Percentiles rank a stretch among this genome's conserved stretches.
Conservation (phyloP, 2,113 vertebrate species). For the Pseudonaja textilis region DNA sequence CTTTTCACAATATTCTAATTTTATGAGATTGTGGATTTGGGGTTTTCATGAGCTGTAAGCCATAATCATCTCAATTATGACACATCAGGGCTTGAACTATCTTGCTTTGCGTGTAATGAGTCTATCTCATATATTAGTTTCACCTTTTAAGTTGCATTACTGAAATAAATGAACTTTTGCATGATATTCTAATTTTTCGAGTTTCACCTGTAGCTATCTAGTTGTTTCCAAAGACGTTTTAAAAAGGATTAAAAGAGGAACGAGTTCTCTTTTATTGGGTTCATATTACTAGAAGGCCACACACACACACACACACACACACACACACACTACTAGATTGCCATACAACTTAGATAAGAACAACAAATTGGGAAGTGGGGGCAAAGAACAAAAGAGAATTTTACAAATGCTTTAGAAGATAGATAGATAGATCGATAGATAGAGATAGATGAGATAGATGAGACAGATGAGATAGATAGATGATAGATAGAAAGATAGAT, state of each 20-base stretch:
- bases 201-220: background rate
- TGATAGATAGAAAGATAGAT: no score
- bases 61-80: no score
- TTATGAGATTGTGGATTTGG: no score
- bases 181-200: no score
- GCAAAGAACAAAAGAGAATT: background rate
- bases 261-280: background rate
- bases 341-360: background rate
- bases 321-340: background rate
- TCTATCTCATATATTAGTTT: no score
- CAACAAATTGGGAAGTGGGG: background rate
- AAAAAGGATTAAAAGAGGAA: background rate
- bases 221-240: background rate
- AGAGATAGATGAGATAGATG: no score
- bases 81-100: no score
- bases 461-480: background rate
- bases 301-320: background rate
- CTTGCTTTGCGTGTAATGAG: no score
- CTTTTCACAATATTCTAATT: no score
- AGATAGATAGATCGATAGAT: fast-evolving
- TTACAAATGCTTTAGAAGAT: background rate
- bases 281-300: background rate
- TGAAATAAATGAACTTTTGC: no score
- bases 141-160: no score
- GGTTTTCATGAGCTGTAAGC: no score